Conservation (phyloP, 2,888 invertebrate genomes). For the Mimas tiliae region DNA sequence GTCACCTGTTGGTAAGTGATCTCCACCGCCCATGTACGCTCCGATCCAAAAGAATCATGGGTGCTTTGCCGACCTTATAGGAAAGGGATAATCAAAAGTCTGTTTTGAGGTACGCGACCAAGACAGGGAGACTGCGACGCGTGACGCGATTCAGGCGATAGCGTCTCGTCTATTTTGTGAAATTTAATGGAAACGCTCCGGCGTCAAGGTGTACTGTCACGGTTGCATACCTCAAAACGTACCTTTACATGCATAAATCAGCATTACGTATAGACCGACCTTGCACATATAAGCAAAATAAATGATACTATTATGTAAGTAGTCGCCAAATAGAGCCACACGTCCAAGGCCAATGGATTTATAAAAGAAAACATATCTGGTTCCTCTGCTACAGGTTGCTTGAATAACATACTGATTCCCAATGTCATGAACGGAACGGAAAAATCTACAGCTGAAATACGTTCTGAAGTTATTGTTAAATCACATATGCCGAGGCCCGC, state of each 20-base stretch:
- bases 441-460: slow-evolving; percentile 95
- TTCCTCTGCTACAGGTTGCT: slow-evolving; percentile 89
- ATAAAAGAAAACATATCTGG: slow-evolving; percentile 95
- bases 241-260: not conserved
- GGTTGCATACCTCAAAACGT: not conserved
- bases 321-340: slow-evolving; percentile 94
- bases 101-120: no score
- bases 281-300: slow-evolving; percentile 91
- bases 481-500: slow-evolving; percentile 97
- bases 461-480: slow-evolving; percentile 95
- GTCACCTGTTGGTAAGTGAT: no score
- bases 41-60: no score
- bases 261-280: slow-evolving; percentile 69
- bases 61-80: no score
- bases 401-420: slow-evolving; percentile 94
- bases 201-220: no score
- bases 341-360: slow-evolving; percentile 91
- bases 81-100: no score
- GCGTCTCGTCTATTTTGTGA: no score
- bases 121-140: no score
- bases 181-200: no score
- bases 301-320: slow-evolving; percentile 93
- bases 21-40: no score
- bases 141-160: no score
- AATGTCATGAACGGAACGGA: slow-evolving; percentile 98